Percentiles rank a stretch among this genome's conserved stretches.
Evolutionary conservation across 2,797 vertebrate species (phyloP).

Genomic region (Pipistrellus nathusii): DNA sequence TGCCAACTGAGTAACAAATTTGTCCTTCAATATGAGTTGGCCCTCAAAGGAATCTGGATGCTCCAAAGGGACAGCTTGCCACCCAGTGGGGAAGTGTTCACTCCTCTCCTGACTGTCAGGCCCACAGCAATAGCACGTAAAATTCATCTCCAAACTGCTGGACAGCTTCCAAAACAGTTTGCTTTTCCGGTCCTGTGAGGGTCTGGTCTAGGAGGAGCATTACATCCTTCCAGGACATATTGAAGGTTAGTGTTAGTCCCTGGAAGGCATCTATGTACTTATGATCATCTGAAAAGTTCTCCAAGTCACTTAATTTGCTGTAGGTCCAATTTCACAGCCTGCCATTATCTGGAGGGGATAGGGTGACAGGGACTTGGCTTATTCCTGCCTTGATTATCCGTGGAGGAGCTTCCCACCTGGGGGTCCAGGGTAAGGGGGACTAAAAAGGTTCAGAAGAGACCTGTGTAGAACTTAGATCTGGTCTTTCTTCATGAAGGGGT

Average conservation of each 20-base stretch:
- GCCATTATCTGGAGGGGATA: background rate
- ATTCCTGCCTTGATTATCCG: background rate
- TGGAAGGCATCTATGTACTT: background rate
- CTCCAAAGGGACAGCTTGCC: too few species aligned
- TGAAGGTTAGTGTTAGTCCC: background rate
- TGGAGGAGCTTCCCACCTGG: background rate
- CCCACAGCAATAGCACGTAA: background rate
- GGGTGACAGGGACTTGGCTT: background rate
- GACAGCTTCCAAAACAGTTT: background rate
- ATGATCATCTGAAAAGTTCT: background rate
- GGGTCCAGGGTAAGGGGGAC: background rate
- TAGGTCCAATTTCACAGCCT: background rate
- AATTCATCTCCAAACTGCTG: background rate
- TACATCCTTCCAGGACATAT: background rate
- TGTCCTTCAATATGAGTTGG: background rate
- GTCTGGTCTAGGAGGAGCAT: background rate
- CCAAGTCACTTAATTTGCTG: background rate
- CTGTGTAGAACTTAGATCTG: background rate
- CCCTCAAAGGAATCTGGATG: background rate
- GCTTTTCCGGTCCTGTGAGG: background rate
- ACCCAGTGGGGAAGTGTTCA: background rate
- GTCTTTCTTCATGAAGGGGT: background rate
- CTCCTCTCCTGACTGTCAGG: background rate
- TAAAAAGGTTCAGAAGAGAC: background rate
- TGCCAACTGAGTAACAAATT: background rate